These are phyloP conservation scores for Nephrotoma appendiculata DNA, from an alignment of 2,888 invertebrate species.

Conservation along the genomic window DNA sequence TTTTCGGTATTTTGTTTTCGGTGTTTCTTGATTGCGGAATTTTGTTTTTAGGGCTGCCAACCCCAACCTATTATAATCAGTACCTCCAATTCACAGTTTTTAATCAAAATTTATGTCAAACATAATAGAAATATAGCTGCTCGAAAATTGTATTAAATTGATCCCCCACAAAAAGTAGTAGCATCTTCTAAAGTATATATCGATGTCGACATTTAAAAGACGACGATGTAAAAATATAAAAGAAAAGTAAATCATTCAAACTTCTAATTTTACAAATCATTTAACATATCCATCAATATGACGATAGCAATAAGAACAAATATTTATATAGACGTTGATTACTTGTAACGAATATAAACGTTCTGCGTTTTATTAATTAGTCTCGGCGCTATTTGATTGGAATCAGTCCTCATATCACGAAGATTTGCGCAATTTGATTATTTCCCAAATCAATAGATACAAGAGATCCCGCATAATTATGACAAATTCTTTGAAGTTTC, in stretches of 20 bases:
- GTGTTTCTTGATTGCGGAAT: too few species aligned
- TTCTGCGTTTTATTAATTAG: neutral
- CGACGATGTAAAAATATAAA: neutral
- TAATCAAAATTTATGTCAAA: too few species aligned
- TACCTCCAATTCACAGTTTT: too few species aligned
- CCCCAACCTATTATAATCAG: too few species aligned
- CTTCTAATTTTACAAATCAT: neutral
- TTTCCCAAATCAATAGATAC: neutral
- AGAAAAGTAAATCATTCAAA: neutral
- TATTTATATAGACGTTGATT: neutral
- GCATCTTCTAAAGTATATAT: neutral
- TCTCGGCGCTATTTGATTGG: neutral
- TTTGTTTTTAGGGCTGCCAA: too few species aligned
- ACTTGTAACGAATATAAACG: neutral
- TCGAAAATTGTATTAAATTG: neutral
- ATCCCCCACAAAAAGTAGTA: neutral
- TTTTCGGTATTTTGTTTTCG: too few species aligned
- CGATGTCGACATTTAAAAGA: neutral
- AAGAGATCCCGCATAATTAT: neutral
- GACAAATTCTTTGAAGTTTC: neutral
- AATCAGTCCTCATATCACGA: neutral
- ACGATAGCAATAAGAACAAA: neutral
- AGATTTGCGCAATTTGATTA: neutral
- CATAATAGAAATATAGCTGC: too few species aligned
- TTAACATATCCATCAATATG: neutral